Evolutionary conservation across 2,113 vertebrate genomes (phyloP).

Genomic region (Engraulis encrasicolus): DNA sequence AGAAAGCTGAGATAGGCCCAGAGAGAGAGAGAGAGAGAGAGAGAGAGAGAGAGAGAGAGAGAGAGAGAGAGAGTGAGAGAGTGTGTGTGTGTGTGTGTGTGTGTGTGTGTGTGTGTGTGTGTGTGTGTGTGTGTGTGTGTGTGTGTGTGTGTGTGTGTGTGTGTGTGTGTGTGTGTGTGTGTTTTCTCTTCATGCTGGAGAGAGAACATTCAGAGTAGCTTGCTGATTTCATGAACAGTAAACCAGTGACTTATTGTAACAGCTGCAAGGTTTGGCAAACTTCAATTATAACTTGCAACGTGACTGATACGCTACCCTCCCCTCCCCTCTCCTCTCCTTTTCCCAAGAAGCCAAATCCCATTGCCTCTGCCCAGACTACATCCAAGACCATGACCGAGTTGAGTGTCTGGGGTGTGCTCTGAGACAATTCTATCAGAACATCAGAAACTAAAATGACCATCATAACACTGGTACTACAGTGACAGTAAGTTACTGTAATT

Average conservation of each 20-base stretch:
- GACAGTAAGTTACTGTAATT: no score
- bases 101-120: no score
- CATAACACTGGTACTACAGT: background rate
- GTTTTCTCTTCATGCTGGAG: background rate
- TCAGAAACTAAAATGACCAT: background rate
- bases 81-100: no score
- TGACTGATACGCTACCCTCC: background rate
- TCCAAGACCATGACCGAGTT: background rate
- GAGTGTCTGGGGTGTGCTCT: background rate
- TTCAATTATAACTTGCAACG: background rate
- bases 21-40: no score
- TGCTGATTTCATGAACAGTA: background rate
- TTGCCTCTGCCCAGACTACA: background rate
- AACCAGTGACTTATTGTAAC: background rate
- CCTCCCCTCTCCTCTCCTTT: background rate
- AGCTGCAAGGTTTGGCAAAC: background rate
- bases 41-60: no score
- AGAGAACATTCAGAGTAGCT: background rate
- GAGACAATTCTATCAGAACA: background rate
- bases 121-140: no score
- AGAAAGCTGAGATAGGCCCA: background rate
- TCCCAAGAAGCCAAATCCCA: background rate
- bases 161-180: background rate
- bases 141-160: background rate
- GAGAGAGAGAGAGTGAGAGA: no score